These are phyloP conservation scores for Drosophila melanosoma DNA, from an alignment of 2,888 invertebrate species.

Conservation along the genomic window DNA sequence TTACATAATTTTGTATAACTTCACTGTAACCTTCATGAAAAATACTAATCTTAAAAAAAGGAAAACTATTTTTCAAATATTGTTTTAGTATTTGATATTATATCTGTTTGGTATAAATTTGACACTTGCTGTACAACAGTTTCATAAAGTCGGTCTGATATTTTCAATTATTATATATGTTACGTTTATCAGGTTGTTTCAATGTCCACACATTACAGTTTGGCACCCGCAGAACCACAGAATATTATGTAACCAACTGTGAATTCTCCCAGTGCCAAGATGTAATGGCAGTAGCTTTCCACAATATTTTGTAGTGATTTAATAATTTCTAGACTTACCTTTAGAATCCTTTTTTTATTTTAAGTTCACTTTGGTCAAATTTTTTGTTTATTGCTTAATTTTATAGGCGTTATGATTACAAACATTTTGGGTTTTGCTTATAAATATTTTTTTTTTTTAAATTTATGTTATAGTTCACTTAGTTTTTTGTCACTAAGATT, in stretches of 20 bases:
- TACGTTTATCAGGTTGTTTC: conserved; percentile 19
- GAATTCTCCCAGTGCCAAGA: conserved; percentile 86
- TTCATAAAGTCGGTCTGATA: neutral
- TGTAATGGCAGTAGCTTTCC: conserved; percentile 63
- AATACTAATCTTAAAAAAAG: neutral
- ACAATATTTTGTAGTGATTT: neutral
- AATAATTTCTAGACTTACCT: conserved; percentile 20
- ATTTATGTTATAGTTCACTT: conserved; percentile 15
- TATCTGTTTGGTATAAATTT: neutral
- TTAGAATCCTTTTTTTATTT: neutral
- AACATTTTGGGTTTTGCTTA: neutral
- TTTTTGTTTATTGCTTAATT: neutral
- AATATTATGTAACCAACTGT: conserved; percentile 83
- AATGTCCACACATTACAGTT: conserved; percentile 74
- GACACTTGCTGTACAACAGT: neutral
- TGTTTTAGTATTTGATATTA: neutral
- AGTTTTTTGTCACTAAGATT: conserved; percentile 4
- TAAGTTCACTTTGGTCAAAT: neutral
- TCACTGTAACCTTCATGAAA: neutral
- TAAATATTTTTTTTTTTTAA: neutral
- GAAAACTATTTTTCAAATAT: neutral
- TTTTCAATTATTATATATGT: neutral
- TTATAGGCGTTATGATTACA: neutral
- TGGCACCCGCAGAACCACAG: conserved; percentile 86
- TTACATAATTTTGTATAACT: neutral